These are phyloP conservation scores for Ptiloglossa arizonensis DNA, from an alignment of 1,140 invertebrate genomes.

Conservation along the genomic window DNA sequence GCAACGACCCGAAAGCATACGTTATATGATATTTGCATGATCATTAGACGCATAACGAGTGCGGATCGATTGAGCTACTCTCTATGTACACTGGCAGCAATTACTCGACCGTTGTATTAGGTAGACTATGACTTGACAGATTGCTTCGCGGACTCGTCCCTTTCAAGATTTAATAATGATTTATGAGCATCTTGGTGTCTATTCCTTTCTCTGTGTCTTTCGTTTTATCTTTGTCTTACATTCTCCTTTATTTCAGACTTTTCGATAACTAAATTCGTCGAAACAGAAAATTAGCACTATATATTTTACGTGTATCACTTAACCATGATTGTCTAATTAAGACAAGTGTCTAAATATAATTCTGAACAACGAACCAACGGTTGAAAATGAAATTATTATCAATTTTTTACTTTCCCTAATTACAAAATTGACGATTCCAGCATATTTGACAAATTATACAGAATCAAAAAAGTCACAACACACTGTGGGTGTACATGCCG, in stretches of 20 bases:
- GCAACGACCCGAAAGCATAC: constrained; percentile 15
- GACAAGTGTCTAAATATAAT: too few relatives aligned
- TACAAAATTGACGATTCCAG: too few relatives aligned
- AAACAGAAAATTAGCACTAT: too few relatives aligned
- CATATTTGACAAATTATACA: too few relatives aligned
- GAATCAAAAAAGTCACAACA: too few relatives aligned
- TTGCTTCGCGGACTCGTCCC: constrained; percentile 71
- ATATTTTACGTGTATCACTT: too few relatives aligned
- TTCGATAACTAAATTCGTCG: too few relatives aligned
- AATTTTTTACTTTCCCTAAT: too few relatives aligned
- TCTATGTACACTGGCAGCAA: constrained; percentile 54
- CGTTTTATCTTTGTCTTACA: background rate
- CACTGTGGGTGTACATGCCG: too few relatives aligned
- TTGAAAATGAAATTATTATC: too few relatives aligned
- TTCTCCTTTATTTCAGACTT: background rate
- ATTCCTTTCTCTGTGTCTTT: background rate
- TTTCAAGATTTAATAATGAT: constrained; percentile 79
- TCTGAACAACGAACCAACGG: too few relatives aligned
- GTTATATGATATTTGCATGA: constrained; percentile 50
- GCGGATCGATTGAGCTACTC: constrained; percentile 59
- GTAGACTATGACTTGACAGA: constrained; percentile 73
- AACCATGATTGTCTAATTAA: too few relatives aligned
- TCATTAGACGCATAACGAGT: constrained; percentile 62
- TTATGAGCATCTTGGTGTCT: constrained; percentile 64
- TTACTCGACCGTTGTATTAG: constrained; percentile 69